phyloP scores from a whole-genome alignment of 2,888 invertebrate genomes.

The Lepidochitona cinerea region DNA sequence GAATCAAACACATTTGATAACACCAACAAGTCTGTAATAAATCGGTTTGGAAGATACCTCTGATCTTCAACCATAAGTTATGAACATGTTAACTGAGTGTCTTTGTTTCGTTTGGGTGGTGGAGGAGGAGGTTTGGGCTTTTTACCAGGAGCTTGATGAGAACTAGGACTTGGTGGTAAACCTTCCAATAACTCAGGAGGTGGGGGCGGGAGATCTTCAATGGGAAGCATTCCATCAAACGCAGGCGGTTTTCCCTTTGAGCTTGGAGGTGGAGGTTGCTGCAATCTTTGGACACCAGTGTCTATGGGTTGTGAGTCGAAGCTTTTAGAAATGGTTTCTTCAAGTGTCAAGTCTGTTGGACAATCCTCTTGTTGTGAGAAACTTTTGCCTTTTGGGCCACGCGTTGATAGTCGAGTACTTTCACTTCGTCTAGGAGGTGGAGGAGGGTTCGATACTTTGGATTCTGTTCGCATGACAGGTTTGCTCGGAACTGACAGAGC shows the following conservation, averaged over 20 bases:
- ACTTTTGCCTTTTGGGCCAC: constrained; percentile 9
- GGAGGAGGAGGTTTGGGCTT: constrained; percentile 55
- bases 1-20: too few relatives aligned
- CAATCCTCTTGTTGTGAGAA: constrained; percentile 8
- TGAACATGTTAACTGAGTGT: constrained; percentile 59
- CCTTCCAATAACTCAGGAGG: constrained; percentile 62
- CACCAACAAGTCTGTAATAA: too few relatives aligned
- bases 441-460: constrained; percentile 39
- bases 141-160: neutral
- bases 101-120: constrained; percentile 57
- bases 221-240: constrained; percentile 58
- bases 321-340: neutral
- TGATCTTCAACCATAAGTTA: too few relatives aligned
- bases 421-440: constrained; percentile 62
- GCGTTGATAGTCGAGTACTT: constrained; percentile 49
- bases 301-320: neutral
- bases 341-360: constrained; percentile 9
- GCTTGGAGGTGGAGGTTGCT: neutral
- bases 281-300: neutral
- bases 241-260: constrained; percentile 39
- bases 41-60: too few relatives aligned
- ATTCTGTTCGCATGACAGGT: constrained; percentile 6
- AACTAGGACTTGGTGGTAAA: constrained; percentile 22
- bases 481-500: constrained; percentile 10
- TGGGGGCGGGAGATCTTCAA: constrained; percentile 64